These are phyloP conservation scores for Eurosta solidaginis DNA, from an alignment of 1,140 invertebrate species.

Conservation along the genomic window DNA sequence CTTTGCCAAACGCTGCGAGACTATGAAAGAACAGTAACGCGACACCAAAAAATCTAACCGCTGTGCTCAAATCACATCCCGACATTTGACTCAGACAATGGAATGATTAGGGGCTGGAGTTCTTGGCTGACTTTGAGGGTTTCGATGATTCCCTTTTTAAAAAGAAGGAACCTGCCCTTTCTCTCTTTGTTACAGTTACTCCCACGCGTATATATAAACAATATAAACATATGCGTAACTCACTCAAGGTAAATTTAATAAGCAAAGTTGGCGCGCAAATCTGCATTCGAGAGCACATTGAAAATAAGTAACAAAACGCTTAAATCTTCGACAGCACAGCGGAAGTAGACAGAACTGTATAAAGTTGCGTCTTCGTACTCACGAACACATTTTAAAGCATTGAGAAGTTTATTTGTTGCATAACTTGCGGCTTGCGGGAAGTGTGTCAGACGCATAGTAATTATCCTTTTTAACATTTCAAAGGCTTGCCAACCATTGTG, in stretches of 20 bases:
- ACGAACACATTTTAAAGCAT: not conserved
- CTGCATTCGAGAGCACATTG: not conserved
- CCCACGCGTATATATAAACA: too few relatives aligned
- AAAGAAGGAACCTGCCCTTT: too few relatives aligned
- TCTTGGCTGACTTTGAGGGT: too few relatives aligned
- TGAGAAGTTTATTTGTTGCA: not conserved
- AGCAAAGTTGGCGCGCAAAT: slow-evolving; percentile 23
- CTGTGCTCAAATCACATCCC: too few relatives aligned
- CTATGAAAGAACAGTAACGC: too few relatives aligned
- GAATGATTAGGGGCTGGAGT: too few relatives aligned
- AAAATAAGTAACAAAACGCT: not conserved
- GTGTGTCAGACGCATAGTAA: slow-evolving; percentile 43
- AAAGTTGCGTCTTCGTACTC: not conserved
- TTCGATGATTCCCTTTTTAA: too few relatives aligned
- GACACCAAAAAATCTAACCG: too few relatives aligned
- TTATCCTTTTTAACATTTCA: not conserved
- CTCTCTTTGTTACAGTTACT: too few relatives aligned
- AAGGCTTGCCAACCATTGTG: not conserved
- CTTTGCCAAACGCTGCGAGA: too few relatives aligned
- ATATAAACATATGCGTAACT: too few relatives aligned
- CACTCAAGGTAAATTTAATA: not conserved
- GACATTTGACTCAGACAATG: too few relatives aligned
- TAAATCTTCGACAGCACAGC: not conserved
- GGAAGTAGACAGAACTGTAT: not conserved
- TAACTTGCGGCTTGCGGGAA: slow-evolving; percentile 34